Base-by-base conservation (phyloP, 2,113 vertebrate genomes). In the Lasiurus cinereus region DNA sequence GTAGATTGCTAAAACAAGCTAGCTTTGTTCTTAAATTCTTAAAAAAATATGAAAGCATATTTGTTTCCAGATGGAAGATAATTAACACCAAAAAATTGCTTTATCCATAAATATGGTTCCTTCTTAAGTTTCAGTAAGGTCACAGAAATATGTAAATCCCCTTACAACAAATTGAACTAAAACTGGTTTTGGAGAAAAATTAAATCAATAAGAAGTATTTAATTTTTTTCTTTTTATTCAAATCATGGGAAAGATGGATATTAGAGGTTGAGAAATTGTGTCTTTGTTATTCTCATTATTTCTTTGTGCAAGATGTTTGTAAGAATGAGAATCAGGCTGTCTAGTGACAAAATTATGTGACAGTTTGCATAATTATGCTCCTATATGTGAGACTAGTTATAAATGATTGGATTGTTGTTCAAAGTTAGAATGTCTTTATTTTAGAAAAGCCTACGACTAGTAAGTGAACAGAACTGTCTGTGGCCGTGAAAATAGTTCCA, bases 1-100 rank as follows among this genome's bases (percentile, higher is more conserved):
- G 13, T 29, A 94, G 86, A 74, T 69, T 88, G 59, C 56, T 96
- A 62, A 93, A 94, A 95, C 74, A 91, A 76, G 87, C 69, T 87
- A 69, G 83, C 46, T 96, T 96, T 97, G 93, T 96, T 94, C 96
- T 84, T 86, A 46, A 88, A 94, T 88, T 87, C 69, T 90, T 92
- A 43, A 59, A 95, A 95, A 96, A 93, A 86, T 43, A 86, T 1
- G 39, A 94, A 94, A 92, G 70, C 89, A 89, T 96, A 96, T 96
- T 97, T 96, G 86, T 94, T 97, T 96, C 96, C 97, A 97, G 95
- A 96, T 97, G 96, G 96, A 96, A 96, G 89, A 90, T 96, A 96
- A 97, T 96, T 95, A 96, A 91, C 92, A 95, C 39, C 84, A 91
- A 96, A 95, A 94, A 95, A 19, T 88, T 88, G 56, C 31, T 95